Percentiles rank a stretch among this genome's conserved stretches.
Evolutionary conservation across 2,797 vertebrate genomes (phyloP).

Genomic region (Synanceia verrucosa): DNA sequence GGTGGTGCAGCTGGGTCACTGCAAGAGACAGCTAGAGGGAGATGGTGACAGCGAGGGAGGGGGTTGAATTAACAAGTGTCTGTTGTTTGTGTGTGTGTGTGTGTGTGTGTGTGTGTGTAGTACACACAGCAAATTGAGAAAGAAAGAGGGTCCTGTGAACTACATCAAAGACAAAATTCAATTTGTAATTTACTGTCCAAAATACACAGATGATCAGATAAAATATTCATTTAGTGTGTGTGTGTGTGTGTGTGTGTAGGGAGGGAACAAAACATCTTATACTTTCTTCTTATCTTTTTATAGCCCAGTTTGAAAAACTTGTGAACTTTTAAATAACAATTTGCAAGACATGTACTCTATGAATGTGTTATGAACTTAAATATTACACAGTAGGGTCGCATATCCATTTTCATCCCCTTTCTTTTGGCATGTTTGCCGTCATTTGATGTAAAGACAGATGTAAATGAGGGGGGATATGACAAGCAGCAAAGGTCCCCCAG

Average conservation of each 20-base stretch:
- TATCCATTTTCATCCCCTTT: neutral
- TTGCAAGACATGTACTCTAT: neutral
- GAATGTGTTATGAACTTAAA: neutral
- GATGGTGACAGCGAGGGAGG: slow-evolving; percentile 6
- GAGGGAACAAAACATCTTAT: neutral
- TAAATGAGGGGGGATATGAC: neutral
- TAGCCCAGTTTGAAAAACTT: neutral
- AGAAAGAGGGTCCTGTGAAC: neutral
- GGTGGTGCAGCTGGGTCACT: slow-evolving; percentile 87
- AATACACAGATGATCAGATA: neutral
- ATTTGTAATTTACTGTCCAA: neutral
- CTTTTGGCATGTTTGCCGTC: neutral
- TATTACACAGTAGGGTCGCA: neutral
- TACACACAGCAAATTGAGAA: neutral
- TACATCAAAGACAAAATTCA: neutral
- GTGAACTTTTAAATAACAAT: neutral
- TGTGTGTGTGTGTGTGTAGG: too few species aligned
- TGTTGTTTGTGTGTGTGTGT: slow-evolving; percentile 14
- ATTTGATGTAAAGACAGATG: neutral
- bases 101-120: slow-evolving; percentile 8
- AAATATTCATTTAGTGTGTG: neutral
- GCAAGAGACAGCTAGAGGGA: slow-evolving; percentile 81
- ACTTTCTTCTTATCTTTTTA: neutral
- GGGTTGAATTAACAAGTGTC: slow-evolving; percentile 18
- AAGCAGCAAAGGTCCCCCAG: neutral